Base-by-base conservation (phyloP, 37 sponge, comb jelly and placozoan species). In the Diacarnus erythraeanus region DNA sequence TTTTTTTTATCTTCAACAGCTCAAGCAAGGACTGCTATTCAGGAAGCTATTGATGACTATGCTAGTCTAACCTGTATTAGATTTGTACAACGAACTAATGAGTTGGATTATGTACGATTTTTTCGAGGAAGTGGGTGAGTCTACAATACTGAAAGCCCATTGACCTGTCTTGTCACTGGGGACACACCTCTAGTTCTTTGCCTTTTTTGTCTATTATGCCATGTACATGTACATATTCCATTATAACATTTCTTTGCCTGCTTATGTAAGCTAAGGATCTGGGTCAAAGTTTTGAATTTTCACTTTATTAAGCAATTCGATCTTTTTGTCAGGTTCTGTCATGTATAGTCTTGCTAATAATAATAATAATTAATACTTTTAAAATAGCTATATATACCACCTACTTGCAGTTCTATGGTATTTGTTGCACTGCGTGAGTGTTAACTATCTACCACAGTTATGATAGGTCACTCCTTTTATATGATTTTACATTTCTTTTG, bases 31-130 rank as follows among this genome's bases (percentile, higher is more conserved):
- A 40, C 3, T 20, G 93, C 86, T 8, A 93, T 93, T 9, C 12
- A 18, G 15, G 57, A 22, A 23, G 93, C 93, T 12, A 88, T 93
- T 21, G 59, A 42, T 18, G 74, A 77, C 35, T 93, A 88, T 67
- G 25, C 10, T 10, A n/a, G 44, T 2, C 41, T 26, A 23, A 86
- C 86, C 15, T 93, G 93, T 69, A 78, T 93, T 40, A 51, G 67
- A 9, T 88, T 93, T 74, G 77, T 71, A 2, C 71, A 38, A 57
- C 71, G 93, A 71, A 51, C 71, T 54, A 30, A 72, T 34, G 77
- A 87, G 27, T 18, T 23, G 12, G 83, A 93, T 77, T 93, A 86
- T 75, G 77, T 93, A 1, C 18, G 69, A 38, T 93, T 93, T 67
- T 88, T 44, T 63, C 43, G 56, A 39, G 93, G 82, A 27, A 37